Percentiles rank a stretch among this genome's conserved stretches.
These are phyloP conservation scores for Dasyprocta punctata DNA, from an alignment of 2,113 vertebrate species.

Conservation along the genomic window DNA sequence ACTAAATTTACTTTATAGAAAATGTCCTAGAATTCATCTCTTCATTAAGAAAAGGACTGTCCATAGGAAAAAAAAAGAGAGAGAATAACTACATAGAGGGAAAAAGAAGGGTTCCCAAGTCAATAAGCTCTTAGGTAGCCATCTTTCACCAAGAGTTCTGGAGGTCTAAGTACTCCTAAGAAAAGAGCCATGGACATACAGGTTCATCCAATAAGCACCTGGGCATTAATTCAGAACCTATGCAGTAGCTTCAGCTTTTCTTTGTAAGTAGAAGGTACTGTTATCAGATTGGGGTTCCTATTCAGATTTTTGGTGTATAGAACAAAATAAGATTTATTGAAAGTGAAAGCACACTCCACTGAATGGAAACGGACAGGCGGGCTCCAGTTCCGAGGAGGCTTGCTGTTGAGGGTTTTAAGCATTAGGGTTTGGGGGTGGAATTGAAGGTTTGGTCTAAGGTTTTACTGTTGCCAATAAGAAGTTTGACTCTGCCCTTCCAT, in stretches of 20 bases:
- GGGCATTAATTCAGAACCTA: neutral
- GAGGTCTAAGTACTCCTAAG: neutral
- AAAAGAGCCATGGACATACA: neutral
- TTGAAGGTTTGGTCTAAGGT: neutral
- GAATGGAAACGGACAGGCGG: neutral
- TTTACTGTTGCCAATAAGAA: neutral
- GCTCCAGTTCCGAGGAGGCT: neutral
- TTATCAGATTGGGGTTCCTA: neutral
- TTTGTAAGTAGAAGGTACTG: neutral
- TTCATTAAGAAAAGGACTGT: neutral
- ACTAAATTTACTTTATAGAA: neutral
- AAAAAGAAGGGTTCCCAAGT: neutral
- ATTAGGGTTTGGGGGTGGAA: neutral
- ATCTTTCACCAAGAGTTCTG: neutral
- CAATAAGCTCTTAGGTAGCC: neutral
- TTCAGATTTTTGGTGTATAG: neutral
- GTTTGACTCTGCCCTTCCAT: neutral
- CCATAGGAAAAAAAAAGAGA: neutral
- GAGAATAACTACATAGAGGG: neutral
- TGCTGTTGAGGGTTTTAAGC: neutral
- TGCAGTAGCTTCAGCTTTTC: neutral
- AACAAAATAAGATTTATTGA: neutral
- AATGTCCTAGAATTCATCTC: neutral
- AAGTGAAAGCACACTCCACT: neutral
- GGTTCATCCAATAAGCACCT: neutral